Percentiles rank a stretch among this genome's conserved stretches.
These are phyloP conservation scores for Ichneumoninae sp. DNA, from an alignment of 2,888 invertebrate species.

Conservation along the genomic window DNA sequence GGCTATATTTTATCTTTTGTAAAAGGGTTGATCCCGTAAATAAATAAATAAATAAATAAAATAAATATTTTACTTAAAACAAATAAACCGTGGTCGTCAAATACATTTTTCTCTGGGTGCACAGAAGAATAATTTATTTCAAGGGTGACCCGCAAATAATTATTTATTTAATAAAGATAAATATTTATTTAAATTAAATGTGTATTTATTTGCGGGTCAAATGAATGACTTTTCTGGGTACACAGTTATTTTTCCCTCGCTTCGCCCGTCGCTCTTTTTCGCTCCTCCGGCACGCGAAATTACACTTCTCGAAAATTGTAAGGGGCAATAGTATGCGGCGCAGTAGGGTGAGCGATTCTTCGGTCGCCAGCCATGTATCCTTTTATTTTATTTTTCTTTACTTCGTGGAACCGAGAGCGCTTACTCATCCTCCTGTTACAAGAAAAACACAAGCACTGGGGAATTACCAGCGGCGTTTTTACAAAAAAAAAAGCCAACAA, in stretches of 20 bases:
- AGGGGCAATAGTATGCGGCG: slow-evolving; percentile 43
- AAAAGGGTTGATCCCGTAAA: no score
- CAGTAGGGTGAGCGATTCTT: slow-evolving; percentile 20
- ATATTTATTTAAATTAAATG: not conserved
- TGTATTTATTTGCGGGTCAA: not conserved
- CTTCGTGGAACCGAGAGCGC: not conserved
- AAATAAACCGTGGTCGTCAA: no score
- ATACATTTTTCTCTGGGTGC: no score
- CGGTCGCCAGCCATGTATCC: not conserved
- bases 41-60: no score
- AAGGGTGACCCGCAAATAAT: no score
- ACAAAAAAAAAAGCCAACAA: not conserved
- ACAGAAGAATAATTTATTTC: no score
- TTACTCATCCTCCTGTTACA: slow-evolving; percentile 16
- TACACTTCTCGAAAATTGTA: slow-evolving; percentile 77
- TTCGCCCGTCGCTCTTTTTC: slow-evolving; percentile 6
- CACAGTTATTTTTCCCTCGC: slow-evolving; percentile 63
- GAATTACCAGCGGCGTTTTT: slow-evolving; percentile 20
- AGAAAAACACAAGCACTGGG: slow-evolving; percentile 14
- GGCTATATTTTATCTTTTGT: no score
- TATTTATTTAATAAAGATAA: no score
- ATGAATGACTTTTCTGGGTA: not conserved
- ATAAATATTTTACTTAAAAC: no score
- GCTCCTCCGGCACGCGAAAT: slow-evolving; percentile 71
- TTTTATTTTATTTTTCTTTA: slow-evolving; percentile 43